Base-by-base conservation (phyloP, 2,888 invertebrate genomes). In the Hemicrepidius hirtus region DNA sequence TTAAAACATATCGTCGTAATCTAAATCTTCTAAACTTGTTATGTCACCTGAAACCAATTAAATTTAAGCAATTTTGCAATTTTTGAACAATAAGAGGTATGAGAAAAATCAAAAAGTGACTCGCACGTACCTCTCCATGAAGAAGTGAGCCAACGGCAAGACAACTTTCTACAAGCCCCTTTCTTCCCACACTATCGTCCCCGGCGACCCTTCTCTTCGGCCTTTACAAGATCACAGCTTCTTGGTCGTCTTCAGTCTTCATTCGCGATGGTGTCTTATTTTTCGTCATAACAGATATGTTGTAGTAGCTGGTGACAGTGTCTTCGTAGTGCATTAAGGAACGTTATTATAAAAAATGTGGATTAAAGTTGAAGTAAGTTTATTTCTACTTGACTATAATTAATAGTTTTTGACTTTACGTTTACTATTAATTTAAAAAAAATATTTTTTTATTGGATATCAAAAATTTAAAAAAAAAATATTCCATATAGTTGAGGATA, bases 91-190 rank as follows among this genome's bases (percentile, higher is more conserved):
- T 44, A 18, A 16, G 44, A 13, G 18, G 44, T 13, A 13, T 18
- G 18, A 44, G 44, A 13, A 18, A 16, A 18, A 44, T 13, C 44
- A 4, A 67, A 57, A 40, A 35, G 41, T 9, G 24, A 21, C 35
- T 28, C 49, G 68, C 49, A 44, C 62, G 35, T 68, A 68, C 24
- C 60, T 68, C 37, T 60, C 21, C 44, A 7, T 24, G 37, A 57
- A 69, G 69, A 63, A 71, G 70, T 77, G 75, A 67, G 79, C 78
- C 80, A 75, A 73, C 76, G 78, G 80, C 81, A 63, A 78, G 76
- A 70, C 82, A 83, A 84, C 84, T 84, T 84, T 84, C 84, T 83
- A 78, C 63, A 76, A 77, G 79, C 82, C 80, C 84, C 82, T 83
- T 84, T 84, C 82, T 81, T 82, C 81, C 82, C 78, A 77, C 79